Evolutionary conservation across 2,888 invertebrate species (phyloP).

Genomic region (Platynereis dumerilii): DNA sequence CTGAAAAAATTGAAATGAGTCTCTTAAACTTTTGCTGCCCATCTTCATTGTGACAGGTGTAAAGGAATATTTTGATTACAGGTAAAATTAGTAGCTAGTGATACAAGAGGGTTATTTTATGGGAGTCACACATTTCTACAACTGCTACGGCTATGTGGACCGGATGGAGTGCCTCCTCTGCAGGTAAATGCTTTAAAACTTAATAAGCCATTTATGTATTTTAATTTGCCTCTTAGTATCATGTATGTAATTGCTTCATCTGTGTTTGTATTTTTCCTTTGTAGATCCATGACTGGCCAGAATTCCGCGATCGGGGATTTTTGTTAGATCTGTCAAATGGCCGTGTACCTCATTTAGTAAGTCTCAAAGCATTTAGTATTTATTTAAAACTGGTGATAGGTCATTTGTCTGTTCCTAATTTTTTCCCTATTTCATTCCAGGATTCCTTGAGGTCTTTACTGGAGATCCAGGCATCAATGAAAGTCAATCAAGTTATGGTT

Average conservation of each 20-base stretch:
- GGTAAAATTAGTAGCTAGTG: slow-evolving; percentile 65
- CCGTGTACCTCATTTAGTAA: slow-evolving; percentile 66
- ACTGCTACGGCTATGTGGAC: slow-evolving; percentile 66
- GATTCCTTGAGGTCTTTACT: slow-evolving; percentile 67
- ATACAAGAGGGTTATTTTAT: slow-evolving; percentile 68
- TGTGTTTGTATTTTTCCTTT: slow-evolving; percentile 26
- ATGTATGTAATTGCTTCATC: no score
- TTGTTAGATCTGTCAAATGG: slow-evolving; percentile 70
- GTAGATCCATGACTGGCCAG: slow-evolving; percentile 69
- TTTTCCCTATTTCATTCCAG: slow-evolving; percentile 54
- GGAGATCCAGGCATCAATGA: slow-evolving; percentile 67
- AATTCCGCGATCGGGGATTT: slow-evolving; percentile 68
- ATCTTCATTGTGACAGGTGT: no score
- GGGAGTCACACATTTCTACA: slow-evolving; percentile 69
- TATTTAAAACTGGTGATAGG: no score
- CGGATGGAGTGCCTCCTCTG: slow-evolving; percentile 51
- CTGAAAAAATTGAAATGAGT: no score
- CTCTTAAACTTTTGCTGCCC: no score
- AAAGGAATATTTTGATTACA: slow-evolving; percentile 29
- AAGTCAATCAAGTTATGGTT: slow-evolving; percentile 66
- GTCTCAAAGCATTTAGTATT: slow-evolving; percentile 9
- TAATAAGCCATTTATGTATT: no score
- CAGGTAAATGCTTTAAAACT: slow-evolving; percentile 50
- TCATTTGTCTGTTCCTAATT: no score
- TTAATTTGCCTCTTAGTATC: no score